phyloP scores from a whole-genome alignment of 37 sponge, comb jelly and placozoan species.

The Crambe crambe region DNA sequence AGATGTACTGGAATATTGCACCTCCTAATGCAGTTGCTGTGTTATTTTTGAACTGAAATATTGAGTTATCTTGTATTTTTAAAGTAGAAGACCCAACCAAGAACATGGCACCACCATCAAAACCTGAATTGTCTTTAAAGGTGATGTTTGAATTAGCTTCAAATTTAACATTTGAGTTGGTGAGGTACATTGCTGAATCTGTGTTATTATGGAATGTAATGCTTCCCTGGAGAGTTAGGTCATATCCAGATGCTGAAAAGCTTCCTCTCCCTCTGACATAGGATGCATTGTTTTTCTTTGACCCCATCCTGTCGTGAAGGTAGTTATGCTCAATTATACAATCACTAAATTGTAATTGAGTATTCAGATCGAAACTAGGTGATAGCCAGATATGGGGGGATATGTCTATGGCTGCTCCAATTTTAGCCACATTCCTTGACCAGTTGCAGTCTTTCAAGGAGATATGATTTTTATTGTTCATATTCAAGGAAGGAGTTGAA shows the following conservation, averaged over 20 bases:
- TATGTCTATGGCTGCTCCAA: not conserved
- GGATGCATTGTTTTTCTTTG: no score
- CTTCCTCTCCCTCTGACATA: not conserved
- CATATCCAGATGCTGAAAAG: not conserved
- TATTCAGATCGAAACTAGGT: not conserved
- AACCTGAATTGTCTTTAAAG: not conserved
- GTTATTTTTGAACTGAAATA: conserved; percentile 31
- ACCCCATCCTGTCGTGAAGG: no score
- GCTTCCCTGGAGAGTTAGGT: not conserved
- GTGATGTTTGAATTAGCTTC: not conserved
- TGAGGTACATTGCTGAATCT: not conserved
- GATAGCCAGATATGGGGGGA: no score
- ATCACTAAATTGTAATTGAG: no score
- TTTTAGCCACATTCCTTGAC: not conserved
- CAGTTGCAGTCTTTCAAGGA: not conserved
- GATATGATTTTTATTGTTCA: not conserved
- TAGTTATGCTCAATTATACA: not conserved
- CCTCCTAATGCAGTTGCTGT: conserved; percentile 45
- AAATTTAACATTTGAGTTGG: not conserved
- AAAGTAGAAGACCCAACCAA: conserved; percentile 24
- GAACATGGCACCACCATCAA: no score
- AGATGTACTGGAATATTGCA: conserved; percentile 25
- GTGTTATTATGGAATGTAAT: not conserved
- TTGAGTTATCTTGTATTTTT: not conserved
- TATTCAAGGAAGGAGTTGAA: not conserved